These are phyloP conservation scores for Polyploca ridens DNA, from an alignment of 2,888 invertebrate genomes.

Conservation along the genomic window DNA sequence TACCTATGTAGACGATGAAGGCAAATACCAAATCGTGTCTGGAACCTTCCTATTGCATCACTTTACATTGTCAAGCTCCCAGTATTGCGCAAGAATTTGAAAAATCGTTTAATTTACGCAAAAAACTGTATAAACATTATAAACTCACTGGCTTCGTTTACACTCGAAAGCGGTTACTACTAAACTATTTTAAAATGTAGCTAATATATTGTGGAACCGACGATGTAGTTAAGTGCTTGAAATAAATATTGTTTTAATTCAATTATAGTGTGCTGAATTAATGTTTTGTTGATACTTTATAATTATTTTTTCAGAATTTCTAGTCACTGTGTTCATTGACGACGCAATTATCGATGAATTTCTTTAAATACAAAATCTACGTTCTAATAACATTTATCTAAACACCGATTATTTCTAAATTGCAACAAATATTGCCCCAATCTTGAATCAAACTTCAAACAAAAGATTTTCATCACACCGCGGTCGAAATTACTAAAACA, in stretches of 20 bases:
- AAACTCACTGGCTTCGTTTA: not conserved
- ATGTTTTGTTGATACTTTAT: not conserved
- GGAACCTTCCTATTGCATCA: constrained; percentile 2
- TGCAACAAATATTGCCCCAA: not conserved
- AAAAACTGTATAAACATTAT: constrained; percentile 2
- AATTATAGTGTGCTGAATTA: not conserved
- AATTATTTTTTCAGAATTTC: not conserved
- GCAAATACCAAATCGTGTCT: not conserved
- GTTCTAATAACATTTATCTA: not conserved
- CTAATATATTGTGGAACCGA: not conserved
- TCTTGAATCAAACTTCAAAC: not conserved
- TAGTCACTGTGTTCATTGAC: too few relatives aligned
- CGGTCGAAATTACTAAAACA: too few relatives aligned
- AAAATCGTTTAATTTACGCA: constrained; percentile 5
- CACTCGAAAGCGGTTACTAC: not conserved
- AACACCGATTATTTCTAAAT: constrained; percentile 1
- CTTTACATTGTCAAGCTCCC: not conserved
- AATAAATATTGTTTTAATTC: not conserved
- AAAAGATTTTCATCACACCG: not conserved
- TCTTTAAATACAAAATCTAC: not conserved
- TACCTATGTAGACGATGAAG: not conserved
- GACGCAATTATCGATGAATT: not conserved
- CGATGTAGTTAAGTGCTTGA: not conserved
- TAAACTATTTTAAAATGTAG: constrained; percentile 5
- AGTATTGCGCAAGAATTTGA: not conserved